A percentile compares a stretch with the other conserved stretches of the same genome.
These are phyloP conservation scores for Acrossocheilus wenchowensis DNA, from an alignment of 2,797 vertebrate species.

Conservation along the genomic window DNA sequence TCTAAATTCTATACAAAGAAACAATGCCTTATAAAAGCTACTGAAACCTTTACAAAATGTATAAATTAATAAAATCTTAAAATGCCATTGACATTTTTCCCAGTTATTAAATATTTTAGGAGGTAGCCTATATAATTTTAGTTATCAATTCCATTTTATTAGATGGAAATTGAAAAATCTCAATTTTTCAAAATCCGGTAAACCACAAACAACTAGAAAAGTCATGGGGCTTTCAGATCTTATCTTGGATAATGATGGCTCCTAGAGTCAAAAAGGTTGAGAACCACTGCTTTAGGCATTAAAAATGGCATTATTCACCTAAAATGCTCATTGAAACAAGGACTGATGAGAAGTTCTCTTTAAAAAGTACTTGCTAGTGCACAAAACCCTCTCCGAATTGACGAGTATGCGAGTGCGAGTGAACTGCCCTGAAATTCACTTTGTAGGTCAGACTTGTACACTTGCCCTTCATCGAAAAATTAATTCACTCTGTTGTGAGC, in stretches of 20 bases:
- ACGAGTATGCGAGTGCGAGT: background rate
- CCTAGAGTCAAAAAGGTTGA: background rate
- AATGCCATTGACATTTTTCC: background rate
- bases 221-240: background rate
- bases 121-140: background rate
- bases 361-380: background rate
- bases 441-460: constrained; percentile 55
- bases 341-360: background rate
- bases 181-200: background rate
- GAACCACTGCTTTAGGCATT: background rate
- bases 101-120: background rate
- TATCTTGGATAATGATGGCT: background rate
- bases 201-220: background rate
- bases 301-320: background rate
- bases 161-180: no score
- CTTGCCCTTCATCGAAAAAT: constrained; percentile 53
- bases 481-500: constrained; percentile 59
- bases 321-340: background rate
- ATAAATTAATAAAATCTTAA: background rate
- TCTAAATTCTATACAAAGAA: background rate
- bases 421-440: constrained; percentile 49
- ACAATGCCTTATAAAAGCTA: background rate
- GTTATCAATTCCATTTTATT: background rate
- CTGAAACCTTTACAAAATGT: background rate
- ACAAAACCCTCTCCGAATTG: background rate